These are phyloP conservation scores for Steinernema feltiae DNA, from an alignment of 1,140 invertebrate genomes.

Conservation along the genomic window DNA sequence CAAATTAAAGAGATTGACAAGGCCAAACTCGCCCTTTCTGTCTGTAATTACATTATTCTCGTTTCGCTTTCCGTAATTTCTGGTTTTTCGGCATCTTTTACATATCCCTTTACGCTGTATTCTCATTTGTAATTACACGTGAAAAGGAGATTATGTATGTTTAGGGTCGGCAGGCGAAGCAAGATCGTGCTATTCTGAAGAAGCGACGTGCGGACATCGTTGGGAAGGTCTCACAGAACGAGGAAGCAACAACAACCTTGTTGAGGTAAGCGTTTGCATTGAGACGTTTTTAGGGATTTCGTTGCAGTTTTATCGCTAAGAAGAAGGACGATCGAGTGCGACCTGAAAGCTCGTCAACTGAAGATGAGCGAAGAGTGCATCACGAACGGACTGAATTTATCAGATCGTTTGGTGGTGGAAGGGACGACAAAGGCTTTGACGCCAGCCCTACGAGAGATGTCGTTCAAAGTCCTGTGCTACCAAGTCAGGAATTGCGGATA, in stretches of 20 bases:
- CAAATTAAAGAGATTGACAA: too few species aligned
- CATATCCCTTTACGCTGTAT: not conserved
- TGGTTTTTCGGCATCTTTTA: not conserved
- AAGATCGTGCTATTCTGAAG: slow-evolving; percentile 45
- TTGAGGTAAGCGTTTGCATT: slow-evolving; percentile 38
- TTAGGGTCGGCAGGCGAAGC: slow-evolving; percentile 53
- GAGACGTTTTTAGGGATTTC: not conserved
- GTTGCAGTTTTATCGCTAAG: slow-evolving; percentile 18
- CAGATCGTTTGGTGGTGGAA: slow-evolving; percentile 45
- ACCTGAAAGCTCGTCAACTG: too few species aligned
- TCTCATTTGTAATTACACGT: slow-evolving; percentile 10
- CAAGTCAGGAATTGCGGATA: too few species aligned
- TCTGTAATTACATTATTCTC: slow-evolving; percentile 32
- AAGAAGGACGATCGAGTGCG: slow-evolving; percentile 30
- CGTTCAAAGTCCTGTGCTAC: too few species aligned
- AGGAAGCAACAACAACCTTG: slow-evolving; percentile 49
- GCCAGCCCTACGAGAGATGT: slow-evolving; percentile 20
- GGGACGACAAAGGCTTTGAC: not conserved
- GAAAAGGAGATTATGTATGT: too few species aligned
- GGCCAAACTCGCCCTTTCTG: too few species aligned
- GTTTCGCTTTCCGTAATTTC: not conserved
- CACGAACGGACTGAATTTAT: slow-evolving; percentile 49
- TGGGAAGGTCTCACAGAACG: slow-evolving; percentile 41
- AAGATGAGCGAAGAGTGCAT: slow-evolving; percentile 33
- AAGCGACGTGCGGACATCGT: slow-evolving; percentile 41